Percentiles rank a stretch among this genome's conserved stretches.
Conservation (phyloP, 2,797 vertebrate species). For the Falco novaeseelandiae region DNA sequence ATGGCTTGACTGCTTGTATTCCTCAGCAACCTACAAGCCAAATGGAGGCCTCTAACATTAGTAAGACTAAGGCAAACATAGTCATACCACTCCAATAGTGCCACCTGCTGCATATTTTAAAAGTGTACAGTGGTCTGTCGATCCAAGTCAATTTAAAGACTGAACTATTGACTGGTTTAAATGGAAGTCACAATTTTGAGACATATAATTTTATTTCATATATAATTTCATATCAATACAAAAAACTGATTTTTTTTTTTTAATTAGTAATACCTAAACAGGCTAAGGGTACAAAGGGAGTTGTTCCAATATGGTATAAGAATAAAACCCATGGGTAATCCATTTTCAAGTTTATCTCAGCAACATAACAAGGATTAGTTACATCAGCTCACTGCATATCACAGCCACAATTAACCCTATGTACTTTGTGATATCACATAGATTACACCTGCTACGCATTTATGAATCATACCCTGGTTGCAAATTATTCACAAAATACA, state of each 20-base stretch:
- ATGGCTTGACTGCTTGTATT: neutral
- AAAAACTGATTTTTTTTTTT: neutral
- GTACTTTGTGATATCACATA: neutral
- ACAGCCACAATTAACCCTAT: neutral
- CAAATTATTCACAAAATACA: neutral
- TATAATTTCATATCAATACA: neutral
- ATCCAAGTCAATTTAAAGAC: neutral
- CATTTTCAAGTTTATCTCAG: neutral
- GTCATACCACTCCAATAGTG: slow-evolving; percentile 17
- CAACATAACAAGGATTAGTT: neutral
- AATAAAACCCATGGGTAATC: neutral
- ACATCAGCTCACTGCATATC: neutral
- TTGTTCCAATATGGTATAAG: neutral
- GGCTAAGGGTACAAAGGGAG: neutral
- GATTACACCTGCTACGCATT: neutral
- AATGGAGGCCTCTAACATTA: neutral
- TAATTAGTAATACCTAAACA: neutral
- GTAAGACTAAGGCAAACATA: neutral
- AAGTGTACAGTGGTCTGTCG: neutral
- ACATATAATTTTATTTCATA: too few relatives aligned
- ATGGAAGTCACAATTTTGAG: neutral
- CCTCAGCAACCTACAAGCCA: neutral
- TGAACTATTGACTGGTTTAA: neutral
- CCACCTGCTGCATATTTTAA: slow-evolving; percentile 17
- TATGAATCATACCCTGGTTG: neutral